Percentiles rank a stretch among this genome's conserved stretches.
These are phyloP conservation scores for Drosophila hamatofila DNA, from an alignment of 2,888 invertebrate species.

Conservation along the genomic window DNA sequence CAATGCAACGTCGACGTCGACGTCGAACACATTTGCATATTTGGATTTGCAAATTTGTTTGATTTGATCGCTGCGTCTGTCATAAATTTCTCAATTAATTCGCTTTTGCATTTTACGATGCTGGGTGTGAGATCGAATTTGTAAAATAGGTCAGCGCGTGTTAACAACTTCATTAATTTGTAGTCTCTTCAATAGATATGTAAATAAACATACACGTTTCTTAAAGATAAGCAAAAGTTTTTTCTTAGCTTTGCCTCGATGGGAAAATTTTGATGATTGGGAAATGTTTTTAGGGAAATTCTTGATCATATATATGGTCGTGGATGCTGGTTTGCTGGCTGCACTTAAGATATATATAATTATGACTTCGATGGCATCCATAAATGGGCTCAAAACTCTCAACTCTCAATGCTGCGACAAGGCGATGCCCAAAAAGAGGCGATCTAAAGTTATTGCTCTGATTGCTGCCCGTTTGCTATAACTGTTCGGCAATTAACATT, in stretches of 20 bases:
- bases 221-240: not conserved
- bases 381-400: constrained; percentile 45
- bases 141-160: constrained; percentile 61
- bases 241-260: not conserved
- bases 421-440: constrained; percentile 78
- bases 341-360: constrained; percentile 52
- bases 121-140: constrained; percentile 55
- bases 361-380: constrained; percentile 65
- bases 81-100: constrained; percentile 77
- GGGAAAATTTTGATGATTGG: constrained; percentile 5
- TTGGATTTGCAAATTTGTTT: constrained; percentile 69
- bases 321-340: constrained; percentile 26
- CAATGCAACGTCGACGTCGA: constrained; percentile 3
- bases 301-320: constrained; percentile 19
- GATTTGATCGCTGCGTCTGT: constrained; percentile 42
- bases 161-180: constrained; percentile 28
- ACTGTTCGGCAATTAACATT: constrained; percentile 83
- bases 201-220: not conserved
- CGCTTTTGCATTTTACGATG: constrained; percentile 37
- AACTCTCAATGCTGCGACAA: constrained; percentile 42
- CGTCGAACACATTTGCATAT: constrained; percentile 70
- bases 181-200: not conserved
- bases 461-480: constrained; percentile 78
- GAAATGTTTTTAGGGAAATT: constrained; percentile 32
- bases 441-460: constrained; percentile 65